Base-by-base conservation (phyloP, 2,113 vertebrate species). In the Xerus inauris region DNA sequence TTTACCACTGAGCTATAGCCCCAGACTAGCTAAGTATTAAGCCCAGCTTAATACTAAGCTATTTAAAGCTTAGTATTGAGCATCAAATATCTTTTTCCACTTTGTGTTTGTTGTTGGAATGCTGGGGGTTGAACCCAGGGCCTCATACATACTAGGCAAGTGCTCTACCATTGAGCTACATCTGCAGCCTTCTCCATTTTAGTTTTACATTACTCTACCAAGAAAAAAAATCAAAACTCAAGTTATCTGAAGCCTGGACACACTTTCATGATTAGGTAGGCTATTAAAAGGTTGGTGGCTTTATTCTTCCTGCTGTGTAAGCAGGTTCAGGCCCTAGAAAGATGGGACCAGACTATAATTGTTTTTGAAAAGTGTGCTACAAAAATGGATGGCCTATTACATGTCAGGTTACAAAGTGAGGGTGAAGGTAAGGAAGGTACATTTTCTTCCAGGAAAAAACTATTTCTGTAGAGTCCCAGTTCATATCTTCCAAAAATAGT, bases 41-140 rank as follows among this genome's bases (percentile, higher is more conserved):
- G n/a, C n/a, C n/a, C n/a, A n/a, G n/a, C n/a, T n/a, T n/a, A n/a
- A n/a, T n/a, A n/a, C n/a, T n/a, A n/a, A n/a, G n/a, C 90, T 95
- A 86, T 86, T 98, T 98, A 98, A 98, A 98, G 98, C 98, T 98
- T 96, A 97, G 98, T 98, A 98, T 98, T 98, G 98, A 98, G 98
- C 98, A 98, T 98, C 98, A 98, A 98, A 98, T 98, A 98, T 88
- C 97, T 98, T 98, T 96, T 91, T 94, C 24, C 54, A 54, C 59
- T 62, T 62, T 62, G 26, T 62, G 54, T 57, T 24, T 57, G 1
- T 62, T 59, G 22, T 59, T 62, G 59, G 59, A 28, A 62, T 62
- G 59, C 24, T 28, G 9, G 59, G 59, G 59, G 8, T 57, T 62
- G 59, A 62, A 62, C 8, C 59, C 59, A 62, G 59, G 26, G 24